Conservation (phyloP, 2,797 vertebrate genomes). For the Notamacropus eugenii region DNA sequence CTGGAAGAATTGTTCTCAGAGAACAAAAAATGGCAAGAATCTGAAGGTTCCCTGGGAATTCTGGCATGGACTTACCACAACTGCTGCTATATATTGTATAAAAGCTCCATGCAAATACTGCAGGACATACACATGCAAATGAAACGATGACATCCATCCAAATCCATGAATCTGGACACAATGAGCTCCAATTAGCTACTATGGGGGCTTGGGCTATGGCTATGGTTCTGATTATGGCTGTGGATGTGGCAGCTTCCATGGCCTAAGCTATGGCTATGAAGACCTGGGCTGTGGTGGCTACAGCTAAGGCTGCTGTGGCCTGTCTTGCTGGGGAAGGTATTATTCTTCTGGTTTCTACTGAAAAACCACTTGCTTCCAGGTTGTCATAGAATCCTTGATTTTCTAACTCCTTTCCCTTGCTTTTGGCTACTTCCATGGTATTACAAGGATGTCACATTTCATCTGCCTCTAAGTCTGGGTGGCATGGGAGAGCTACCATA, state of each 20-base stretch:
- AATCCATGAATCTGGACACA: background rate
- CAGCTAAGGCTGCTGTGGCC: rapidly evolving
- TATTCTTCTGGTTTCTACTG: constrained; percentile 12
- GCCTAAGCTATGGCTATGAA: background rate
- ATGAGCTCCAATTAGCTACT: constrained; percentile 3
- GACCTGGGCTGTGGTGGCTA: background rate
- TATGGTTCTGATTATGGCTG: background rate
- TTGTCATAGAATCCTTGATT: background rate
- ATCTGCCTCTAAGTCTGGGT: background rate
- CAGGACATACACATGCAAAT: background rate
- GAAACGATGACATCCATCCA: background rate
- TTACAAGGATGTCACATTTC: background rate
- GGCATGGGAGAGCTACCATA: background rate
- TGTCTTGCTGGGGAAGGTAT: background rate
- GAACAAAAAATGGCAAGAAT: background rate
- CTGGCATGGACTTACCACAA: background rate
- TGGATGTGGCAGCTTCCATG: no score
- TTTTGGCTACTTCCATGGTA: background rate
- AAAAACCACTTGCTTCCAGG: background rate
- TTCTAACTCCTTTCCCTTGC: background rate
- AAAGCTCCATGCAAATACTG: background rate
- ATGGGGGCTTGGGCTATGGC: background rate
- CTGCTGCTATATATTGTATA: background rate
- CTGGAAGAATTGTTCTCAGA: background rate
- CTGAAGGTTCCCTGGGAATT: background rate